Percentiles rank a stretch among this genome's conserved stretches.
Evolutionary conservation across 2,797 vertebrate species (phyloP).

Genomic region (Phataginus tetradactyla): DNA sequence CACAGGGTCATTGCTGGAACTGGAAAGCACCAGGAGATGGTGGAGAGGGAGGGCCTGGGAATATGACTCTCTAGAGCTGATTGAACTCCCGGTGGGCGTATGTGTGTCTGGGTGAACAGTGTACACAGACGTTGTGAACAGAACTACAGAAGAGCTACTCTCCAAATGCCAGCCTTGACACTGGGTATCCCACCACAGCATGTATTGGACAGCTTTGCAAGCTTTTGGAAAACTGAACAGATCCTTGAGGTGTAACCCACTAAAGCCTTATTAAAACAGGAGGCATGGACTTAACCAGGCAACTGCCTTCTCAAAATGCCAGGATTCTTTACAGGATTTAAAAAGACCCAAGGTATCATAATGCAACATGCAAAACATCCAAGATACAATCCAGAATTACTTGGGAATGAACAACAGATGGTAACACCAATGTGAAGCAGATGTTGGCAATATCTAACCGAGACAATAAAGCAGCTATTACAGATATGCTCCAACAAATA

Average conservation of each 20-base stretch:
- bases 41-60: too few relatives aligned
- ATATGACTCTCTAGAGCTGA: too few relatives aligned
- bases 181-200: not conserved
- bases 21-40: not conserved
- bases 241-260: not conserved
- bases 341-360: not conserved
- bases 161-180: not conserved
- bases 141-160: fast-evolving
- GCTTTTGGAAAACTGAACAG: not conserved
- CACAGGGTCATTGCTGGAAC: not conserved
- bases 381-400: not conserved
- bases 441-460: not conserved
- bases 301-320: not conserved
- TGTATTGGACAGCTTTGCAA: fast-evolving
- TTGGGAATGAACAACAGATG: not conserved
- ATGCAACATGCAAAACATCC: not conserved
- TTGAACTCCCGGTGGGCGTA: fast-evolving
- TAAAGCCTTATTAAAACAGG: not conserved
- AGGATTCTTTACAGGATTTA: not conserved
- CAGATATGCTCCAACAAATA: not conserved
- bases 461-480: not conserved
- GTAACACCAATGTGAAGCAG: fast-evolving
- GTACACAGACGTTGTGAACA: not conserved
- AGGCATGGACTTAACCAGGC: not conserved
- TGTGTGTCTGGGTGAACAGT: not conserved